Base-by-base conservation (phyloP, 2,888 invertebrate species). In the Agrochola circellaris region DNA sequence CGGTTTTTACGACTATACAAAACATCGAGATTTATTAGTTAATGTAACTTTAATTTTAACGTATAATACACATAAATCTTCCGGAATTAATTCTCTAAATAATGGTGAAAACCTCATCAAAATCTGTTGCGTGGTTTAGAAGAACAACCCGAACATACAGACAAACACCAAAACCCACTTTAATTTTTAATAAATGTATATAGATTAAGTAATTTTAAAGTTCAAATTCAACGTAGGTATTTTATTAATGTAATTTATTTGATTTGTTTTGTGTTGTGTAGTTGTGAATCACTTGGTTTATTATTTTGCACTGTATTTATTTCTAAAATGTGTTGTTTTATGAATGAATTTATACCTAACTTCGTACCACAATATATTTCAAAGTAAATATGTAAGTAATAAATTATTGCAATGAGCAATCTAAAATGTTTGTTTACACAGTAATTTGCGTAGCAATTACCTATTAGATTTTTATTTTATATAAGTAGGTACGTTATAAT, bases 291-390 rank as follows among this genome's bases (percentile, higher is more conserved):
- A 81, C 1, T 23, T 58, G 23, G 9, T 64, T 64, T 15, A 5
- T 48, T 64, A 48, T 56, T 7, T 26, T 17, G 26, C 0, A 34
- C 15, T 42, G 42, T 42, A 51, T 58, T 58, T 51, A 58, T 51
- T 9, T 64, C 0, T 61, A 34, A 8, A 45, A 48, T 38, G 26
- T 15, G 5, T 45, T 45, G 1, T 75, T 45, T 79, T n/a, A 42
- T 64, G 56, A 73, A 77, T 73, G 81, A 61, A 45, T 82, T 61
- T 20, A 34, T 54, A 60, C 38, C 15, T 45, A 71, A 58, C 75
- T n/a, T 51, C 6, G 20, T 61, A 66, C 65, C 51, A 30, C 75
- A 75, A 54, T 42, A 13, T 20, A 26, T 23, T 54, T n/a, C 26
- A 67, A 73, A 76, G 26, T 78, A 58, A 17, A 17, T n/a, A 38